Percentiles rank a stretch among this genome's conserved stretches.
Conservation (phyloP, 1,140 invertebrate species). For the Brachionus plicatilis region DNA sequence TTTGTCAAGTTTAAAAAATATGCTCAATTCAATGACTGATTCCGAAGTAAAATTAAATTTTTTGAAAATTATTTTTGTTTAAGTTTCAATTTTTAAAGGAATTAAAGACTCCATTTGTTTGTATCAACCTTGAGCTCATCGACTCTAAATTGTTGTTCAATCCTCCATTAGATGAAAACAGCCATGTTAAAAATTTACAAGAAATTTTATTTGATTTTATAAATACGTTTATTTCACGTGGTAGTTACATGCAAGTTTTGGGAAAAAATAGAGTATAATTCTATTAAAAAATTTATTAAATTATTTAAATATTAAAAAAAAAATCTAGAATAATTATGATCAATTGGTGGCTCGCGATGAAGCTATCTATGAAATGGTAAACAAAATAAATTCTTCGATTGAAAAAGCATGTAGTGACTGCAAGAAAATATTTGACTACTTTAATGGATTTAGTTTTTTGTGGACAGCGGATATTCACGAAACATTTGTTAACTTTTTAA, state of each 20-base stretch:
- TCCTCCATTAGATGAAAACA: conserved; percentile 21
- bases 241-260: conserved; percentile 11
- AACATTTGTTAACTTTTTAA: conserved; percentile 52
- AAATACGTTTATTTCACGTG: conserved; percentile 35
- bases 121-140: conserved; percentile 15
- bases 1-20: conserved; percentile 50
- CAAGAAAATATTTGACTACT: conserved; percentile 49
- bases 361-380: conserved; percentile 48
- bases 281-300: neutral
- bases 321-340: conserved; percentile 50
- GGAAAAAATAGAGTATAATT: conserved; percentile 32
- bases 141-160: neutral
- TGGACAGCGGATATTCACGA: conserved; percentile 54
- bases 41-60: neutral
- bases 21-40: conserved; percentile 49
- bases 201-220: conserved; percentile 39
- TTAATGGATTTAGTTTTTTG: conserved; percentile 52
- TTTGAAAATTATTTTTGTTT: neutral
- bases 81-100: neutral
- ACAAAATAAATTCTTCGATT: conserved; percentile 50
- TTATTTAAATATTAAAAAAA: neutral
- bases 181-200: conserved; percentile 38
- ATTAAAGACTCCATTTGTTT: conserved; percentile 32
- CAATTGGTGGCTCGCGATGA: conserved; percentile 52
- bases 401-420: conserved; percentile 51